Percentiles rank a stretch among this genome's conserved stretches.
These are phyloP conservation scores for Scaptomyza polygonia DNA, from an alignment of 2,888 invertebrate genomes.

Conservation along the genomic window DNA sequence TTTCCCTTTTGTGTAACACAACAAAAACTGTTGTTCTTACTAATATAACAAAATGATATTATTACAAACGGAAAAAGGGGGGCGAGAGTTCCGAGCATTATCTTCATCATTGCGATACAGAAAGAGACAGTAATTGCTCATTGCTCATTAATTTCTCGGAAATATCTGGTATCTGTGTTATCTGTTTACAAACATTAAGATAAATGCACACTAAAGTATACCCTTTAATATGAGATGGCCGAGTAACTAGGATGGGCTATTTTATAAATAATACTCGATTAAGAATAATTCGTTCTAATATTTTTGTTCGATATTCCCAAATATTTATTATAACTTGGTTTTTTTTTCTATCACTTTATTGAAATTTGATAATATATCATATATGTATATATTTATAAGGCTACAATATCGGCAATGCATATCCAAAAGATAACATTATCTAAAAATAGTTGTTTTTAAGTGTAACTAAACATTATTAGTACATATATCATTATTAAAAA, in stretches of 20 bases:
- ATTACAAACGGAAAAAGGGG: neutral
- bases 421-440: conserved; percentile 46
- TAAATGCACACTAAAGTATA: too few relatives aligned
- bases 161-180: conserved; percentile 15
- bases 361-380: conserved; percentile 48
- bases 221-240: too few relatives aligned
- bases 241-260: too few relatives aligned
- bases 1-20: too few relatives aligned
- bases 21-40: too few relatives aligned
- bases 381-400: conserved; percentile 33
- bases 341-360: conserved; percentile 55
- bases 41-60: neutral
- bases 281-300: too few relatives aligned
- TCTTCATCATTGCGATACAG: conserved; percentile 12
- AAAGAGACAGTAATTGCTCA: conserved; percentile 29
- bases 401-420: conserved; percentile 48
- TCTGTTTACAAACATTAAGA: neutral
- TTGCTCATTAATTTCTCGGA: conserved; percentile 19
- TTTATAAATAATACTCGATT: too few relatives aligned
- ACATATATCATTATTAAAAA: conserved; percentile 15
- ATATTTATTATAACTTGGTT: neutral
- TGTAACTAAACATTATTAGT: conserved; percentile 9
- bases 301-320: too few relatives aligned
- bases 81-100: neutral
- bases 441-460: conserved; percentile 27